phyloP scores from a whole-genome alignment of 2,888 invertebrate species.

The Caenorhabditis uteleia region DNA sequence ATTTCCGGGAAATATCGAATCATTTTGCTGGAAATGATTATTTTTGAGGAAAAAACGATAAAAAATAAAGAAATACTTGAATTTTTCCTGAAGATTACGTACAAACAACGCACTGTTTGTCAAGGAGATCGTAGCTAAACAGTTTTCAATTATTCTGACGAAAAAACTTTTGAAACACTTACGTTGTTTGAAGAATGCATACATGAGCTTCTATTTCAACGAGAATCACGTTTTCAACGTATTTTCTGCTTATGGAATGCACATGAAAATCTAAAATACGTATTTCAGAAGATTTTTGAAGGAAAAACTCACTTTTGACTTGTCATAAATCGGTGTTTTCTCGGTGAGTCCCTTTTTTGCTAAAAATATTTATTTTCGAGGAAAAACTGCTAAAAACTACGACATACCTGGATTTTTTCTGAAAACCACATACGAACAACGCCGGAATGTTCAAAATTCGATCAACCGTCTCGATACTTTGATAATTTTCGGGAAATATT shows the following conservation, averaged over 20 bases:
- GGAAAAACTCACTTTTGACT: too few relatives aligned
- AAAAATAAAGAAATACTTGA: too few relatives aligned
- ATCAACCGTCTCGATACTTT: constrained; percentile 73
- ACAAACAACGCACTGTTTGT: too few relatives aligned
- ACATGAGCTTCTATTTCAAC: constrained; percentile 76
- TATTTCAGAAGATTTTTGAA: too few relatives aligned
- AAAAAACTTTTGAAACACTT: constrained; percentile 57
- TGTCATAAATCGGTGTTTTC: constrained; percentile 58
- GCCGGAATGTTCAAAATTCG: too few relatives aligned
- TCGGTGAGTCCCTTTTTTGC: constrained; percentile 70
- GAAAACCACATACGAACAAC: too few relatives aligned
- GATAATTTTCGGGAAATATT: constrained; percentile 80
- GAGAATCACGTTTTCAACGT: constrained; percentile 70
- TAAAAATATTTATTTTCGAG: too few relatives aligned
- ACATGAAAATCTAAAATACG: constrained; percentile 77
- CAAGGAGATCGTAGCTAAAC: constrained; percentile 72
- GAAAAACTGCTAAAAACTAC: too few relatives aligned
- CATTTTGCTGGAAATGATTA: constrained; percentile 74
- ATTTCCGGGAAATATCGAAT: constrained; percentile 81
- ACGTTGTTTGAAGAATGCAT: constrained; percentile 75
- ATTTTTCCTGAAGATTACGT: too few relatives aligned
- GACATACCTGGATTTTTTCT: too few relatives aligned
- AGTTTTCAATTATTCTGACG: background rate
- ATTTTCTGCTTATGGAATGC: constrained; percentile 72
- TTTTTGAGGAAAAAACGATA: too few relatives aligned